Evolutionary conservation across 2,797 vertebrate species (phyloP), one percentile per base, ranked within the genome.

Genomic region (Anguilla pacifica): DNA sequence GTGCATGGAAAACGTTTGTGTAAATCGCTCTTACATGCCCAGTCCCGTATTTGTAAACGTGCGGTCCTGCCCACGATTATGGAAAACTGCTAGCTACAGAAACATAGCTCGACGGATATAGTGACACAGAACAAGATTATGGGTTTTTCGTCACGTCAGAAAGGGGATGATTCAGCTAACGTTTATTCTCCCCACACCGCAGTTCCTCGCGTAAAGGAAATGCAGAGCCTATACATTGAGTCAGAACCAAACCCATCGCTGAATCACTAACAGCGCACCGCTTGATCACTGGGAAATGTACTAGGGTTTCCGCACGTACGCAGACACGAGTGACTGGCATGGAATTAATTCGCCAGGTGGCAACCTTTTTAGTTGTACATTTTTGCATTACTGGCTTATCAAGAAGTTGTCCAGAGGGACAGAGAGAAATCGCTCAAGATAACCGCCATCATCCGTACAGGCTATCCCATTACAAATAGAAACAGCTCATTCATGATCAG

Each of bases 121-220:
- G 46, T 49, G 22, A 82, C 79, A 51, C 31, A 49, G 79, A 82
- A 10, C 79, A 49, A 82, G 79, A 51, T n/a, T 49, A 82, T 82
- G 22, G 46, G 43, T 10, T 82, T n/a, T 19, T 51, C 46, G 51
- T 4, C 25, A n/a, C 6, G 46, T 19, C 79, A 49, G 43, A 82
- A 51, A 82, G 74, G 28, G 46, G 9, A 82, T 82, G 79, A 51
- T 43, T 81, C 39, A 51, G 43, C 74, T 19, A 79, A 19, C 43
- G 15, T 39, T 79, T 7, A 79, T 79, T 15, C 39, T 43, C 28
- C 9, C 39, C 39, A 22, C 39, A 46, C 74, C 6, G 13, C 70
- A 28, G 31, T 1, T 13, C 72, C 72, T 13, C 72, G 9, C 35
- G 15, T 11, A n/a, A 43, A 46, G 74, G 74, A 79, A 79, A 79